These are phyloP conservation scores for Acanthornis magna DNA, from an alignment of 2,797 vertebrate species.

Conservation along the genomic window DNA sequence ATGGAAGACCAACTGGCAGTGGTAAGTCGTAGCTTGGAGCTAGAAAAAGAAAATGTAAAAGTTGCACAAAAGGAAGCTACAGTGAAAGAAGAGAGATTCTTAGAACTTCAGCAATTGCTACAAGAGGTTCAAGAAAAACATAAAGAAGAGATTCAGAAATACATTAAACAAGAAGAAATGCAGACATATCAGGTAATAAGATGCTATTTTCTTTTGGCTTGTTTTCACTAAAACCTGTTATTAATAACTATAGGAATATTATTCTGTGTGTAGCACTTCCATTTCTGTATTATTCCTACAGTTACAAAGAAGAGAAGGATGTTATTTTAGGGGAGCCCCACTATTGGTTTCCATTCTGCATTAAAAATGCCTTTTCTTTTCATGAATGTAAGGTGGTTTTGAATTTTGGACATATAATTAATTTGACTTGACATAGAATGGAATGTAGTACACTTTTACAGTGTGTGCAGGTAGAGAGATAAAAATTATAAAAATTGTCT, in stretches of 20 bases:
- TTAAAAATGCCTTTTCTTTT: background rate
- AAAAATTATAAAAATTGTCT: background rate
- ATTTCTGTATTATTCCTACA: background rate
- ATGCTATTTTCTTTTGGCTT: background rate
- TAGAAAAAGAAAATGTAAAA: slow-evolving; percentile 83
- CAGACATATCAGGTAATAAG: slow-evolving; percentile 25
- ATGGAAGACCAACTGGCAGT: slow-evolving; percentile 79
- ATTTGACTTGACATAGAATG: background rate
- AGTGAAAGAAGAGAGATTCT: slow-evolving; percentile 83
- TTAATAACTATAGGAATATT: background rate
- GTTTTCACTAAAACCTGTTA: background rate
- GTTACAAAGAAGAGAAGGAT: background rate
- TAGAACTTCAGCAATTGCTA: slow-evolving; percentile 80
- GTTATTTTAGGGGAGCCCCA: background rate
- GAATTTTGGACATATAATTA: background rate
- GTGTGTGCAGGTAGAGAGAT: background rate
- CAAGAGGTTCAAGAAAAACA: slow-evolving; percentile 69
- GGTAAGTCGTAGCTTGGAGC: slow-evolving; percentile 80
- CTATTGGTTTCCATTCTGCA: background rate
- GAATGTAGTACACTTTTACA: background rate
- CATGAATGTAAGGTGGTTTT: background rate
- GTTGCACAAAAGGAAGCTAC: slow-evolving; percentile 81
- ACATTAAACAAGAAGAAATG: background rate
- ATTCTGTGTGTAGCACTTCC: background rate
- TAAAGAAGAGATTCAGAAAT: slow-evolving; percentile 5